Conservation (phyloP, 1,140 invertebrate genomes). For the Mylabris phalerata region DNA sequence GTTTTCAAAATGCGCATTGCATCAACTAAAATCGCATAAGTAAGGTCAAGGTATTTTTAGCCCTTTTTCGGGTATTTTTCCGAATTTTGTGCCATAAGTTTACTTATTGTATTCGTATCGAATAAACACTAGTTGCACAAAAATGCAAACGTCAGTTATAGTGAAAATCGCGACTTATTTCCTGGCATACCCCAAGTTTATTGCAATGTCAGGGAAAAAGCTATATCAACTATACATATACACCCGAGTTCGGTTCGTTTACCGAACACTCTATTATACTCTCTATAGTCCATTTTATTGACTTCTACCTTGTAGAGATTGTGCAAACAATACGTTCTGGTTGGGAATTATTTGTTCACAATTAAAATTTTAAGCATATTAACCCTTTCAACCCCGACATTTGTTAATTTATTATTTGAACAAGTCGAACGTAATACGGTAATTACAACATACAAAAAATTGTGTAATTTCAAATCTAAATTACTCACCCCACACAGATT, state of each 20-base stretch:
- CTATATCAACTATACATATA: neutral
- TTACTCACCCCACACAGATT: no score
- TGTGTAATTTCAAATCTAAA: neutral
- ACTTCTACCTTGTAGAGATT: neutral
- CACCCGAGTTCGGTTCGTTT: conserved; percentile 10
- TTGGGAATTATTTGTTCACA: conserved; percentile 27
- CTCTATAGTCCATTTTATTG: conserved; percentile 12
- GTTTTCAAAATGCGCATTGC: no score
- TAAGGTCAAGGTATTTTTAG: no score
- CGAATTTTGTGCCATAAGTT: no score
- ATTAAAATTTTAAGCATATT: conserved; percentile 34
- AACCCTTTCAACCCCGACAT: conserved; percentile 23
- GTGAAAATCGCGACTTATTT: conserved; percentile 8
- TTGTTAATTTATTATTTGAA: conserved; percentile 25
- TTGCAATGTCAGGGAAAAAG: conserved; percentile 15
- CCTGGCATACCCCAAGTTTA: conserved; percentile 13
- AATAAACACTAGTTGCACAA: conserved; percentile 18
- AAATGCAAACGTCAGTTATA: conserved; percentile 11
- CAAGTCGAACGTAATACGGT: conserved; percentile 1
- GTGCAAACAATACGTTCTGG: conserved; percentile 6
- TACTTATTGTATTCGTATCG: neutral
- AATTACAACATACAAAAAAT: conserved; percentile 5
- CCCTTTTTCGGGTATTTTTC: no score
- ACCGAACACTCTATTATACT: neutral
- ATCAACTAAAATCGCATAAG: no score